Evolutionary conservation across 1,140 invertebrate genomes (phyloP), one percentile per base, ranked within the genome.

Genomic region (Zophobas morio): DNA sequence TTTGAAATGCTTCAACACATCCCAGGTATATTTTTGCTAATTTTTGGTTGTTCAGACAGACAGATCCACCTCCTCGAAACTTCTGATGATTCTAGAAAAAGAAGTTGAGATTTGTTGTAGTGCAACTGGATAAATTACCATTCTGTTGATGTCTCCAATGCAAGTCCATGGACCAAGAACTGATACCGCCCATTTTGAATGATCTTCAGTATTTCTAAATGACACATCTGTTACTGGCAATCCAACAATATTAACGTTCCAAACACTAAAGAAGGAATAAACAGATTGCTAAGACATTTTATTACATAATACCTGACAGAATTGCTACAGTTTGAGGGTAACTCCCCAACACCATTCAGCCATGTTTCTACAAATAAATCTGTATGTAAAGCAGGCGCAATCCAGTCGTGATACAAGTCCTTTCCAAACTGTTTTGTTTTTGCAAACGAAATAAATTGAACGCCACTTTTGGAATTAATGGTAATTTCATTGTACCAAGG

Each of bases 131-230:
- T 36, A 8, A 47, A 87, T 89, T 87, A 96, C 94, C 86, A 94
- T 93, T 90, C 97, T 90, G 85, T 99, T 99, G 33, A 98, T 96
- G 85, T 98, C 97, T 6, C 95, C 96, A 8, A 98, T 91, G 85
- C 97, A 99, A 74, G 93, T 90, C 94, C 94, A 97, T 54, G 89
- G 89, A 46, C 87, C 84, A 4, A 86, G 57, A 72, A 8, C 60
- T 8, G 93, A 89, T 1, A 97, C 91, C 0, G 94, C 94, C 96
- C 96, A 98, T 87, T 99, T 99, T 0, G 96, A 95, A 87, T 98
- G 97, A 87, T 98, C 96, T 53, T 90, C 89, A 34, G 91, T 90
- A 1, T 91, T 93, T n/a, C 89, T 90, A 84, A 96, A 97, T 34
- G 88, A 85, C 56, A 93, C 88, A 71, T 90, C 86, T 0, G 88